Base-by-base conservation (phyloP, 2,888 invertebrate species). In the Diarsia mendica region DNA sequence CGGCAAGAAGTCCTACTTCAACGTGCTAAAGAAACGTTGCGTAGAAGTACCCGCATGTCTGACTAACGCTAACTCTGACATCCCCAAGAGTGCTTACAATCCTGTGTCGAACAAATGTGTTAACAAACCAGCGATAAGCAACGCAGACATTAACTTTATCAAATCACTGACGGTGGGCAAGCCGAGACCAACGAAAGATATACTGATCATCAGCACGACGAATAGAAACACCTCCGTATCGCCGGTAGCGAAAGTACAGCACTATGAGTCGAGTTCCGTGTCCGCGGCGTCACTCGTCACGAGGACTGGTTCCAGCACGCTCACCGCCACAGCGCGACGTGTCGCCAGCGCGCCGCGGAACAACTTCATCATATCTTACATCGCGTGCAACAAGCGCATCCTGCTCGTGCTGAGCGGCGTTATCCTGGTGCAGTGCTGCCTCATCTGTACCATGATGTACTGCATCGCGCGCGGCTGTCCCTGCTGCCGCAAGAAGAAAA, bases 391-490 rank as follows among this genome's bases (percentile, higher is more conserved):
- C 72, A 93, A 85, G 83, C 90, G 88, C 48, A 91, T 91, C 0
- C 55, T 94, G 0, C 60, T 89, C 8, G 70, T 92, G 0, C 79
- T 95, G 49, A 83, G 72, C 1, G 67, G 88, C 0, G 83, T 95
- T 0, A 87, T 95, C 4, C 10, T 89, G 0, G 55, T 92, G 3
- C 96, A 96, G 67, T 95, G 94, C 69, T 89, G 90, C 58, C 66
- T 95, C 4, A 93, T 96, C n/a, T 90, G 90, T 58, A 87, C 90
- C 1, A 89, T 96, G 89, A 48, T 93, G 2, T 93, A 91, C 61
- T 94, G 90, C 64, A 58, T 92, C 0, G 79, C 89, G 0, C 92
- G 85, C 68, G 87, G 72, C 0, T 94, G 93, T 20, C n/a, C 63
- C 0, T 89, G 90, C 53, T 88, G 85, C 28, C 87, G 85, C 23